Base-by-base conservation (phyloP, 2,888 invertebrate genomes). In the Drosophila trichaetosa region DNA sequence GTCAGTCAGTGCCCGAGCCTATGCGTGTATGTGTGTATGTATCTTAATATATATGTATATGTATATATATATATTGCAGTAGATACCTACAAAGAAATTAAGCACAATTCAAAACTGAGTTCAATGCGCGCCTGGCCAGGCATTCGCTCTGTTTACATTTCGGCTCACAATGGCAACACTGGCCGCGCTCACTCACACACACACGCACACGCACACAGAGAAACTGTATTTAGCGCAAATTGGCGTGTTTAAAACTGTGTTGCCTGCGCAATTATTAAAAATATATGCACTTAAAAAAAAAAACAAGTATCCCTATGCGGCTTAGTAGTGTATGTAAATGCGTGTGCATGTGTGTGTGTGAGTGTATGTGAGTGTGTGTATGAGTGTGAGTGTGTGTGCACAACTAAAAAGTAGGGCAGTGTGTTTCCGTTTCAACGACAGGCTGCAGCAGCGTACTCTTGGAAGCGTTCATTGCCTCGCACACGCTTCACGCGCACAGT, bases 401-500 rank as follows among this genome's bases (percentile, higher is more conserved):
- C 75, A 80, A 80, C 79, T 89, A 75, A 86, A 92, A 92, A 92
- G 83, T 92, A 92, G 92, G 92, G 90, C 92, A 92, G 90, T 92
- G 91, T 92, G 92, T 90, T 92, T 92, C 84, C 81, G 82, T 89
- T 80, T 87, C 69, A 74, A 81, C 83, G 76, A 79, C 80, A 82
- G 75, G 71, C 79, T 77, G 77, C 87, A 72, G 76, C 68, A 76
- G 13, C 56, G n/a, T 33, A 73, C 74, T 78, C 51, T 76, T 80
- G 66, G 66, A 76, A 77, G 72, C 80, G 83, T 83, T 83, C 74
- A 83, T 82, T 82, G 83, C 83, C 83, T 81, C 59, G 76, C 51
- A 68, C 48, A 73, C 62, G 67, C 80, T 76, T 76, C 69, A 69
- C 70, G 67, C 79, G 72, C 53, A 65, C 75, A 52, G 56, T 61